A percentile compares a stretch with the other conserved stretches of the same genome.
phyloP scores from a whole-genome alignment of 1,140 invertebrate species.

The Drosophila oshimai region DNA sequence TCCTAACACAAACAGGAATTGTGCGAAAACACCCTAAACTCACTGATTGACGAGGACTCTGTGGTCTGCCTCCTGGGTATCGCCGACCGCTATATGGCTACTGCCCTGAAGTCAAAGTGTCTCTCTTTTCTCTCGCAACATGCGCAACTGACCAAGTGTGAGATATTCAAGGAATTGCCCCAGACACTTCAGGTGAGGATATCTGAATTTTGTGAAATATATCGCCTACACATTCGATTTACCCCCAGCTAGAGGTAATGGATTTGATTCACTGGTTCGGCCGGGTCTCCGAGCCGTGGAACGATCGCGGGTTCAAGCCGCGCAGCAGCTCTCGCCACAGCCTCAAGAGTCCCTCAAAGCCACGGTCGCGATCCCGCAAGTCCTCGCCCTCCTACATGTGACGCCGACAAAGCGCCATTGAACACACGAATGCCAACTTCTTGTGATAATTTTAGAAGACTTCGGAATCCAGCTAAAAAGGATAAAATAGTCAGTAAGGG shows the following conservation, averaged over 20 bases:
- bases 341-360: conserved; percentile 72
- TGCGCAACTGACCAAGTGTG: conserved; percentile 85
- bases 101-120: conserved; percentile 84
- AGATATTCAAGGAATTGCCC: conserved; percentile 86
- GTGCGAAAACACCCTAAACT: conserved; percentile 86
- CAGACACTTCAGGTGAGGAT: conserved; percentile 84
- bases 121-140: conserved; percentile 85
- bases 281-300: conserved; percentile 76
- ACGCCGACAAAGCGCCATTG: conserved; percentile 63
- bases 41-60: conserved; percentile 86
- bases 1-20: conserved; percentile 75
- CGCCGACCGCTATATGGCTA: conserved; percentile 87
- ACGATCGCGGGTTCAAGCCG: conserved; percentile 62
- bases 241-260: conserved; percentile 68
- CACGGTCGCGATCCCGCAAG: conserved; percentile 70
- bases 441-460: conserved; percentile 44
- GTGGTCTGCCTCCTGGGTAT: conserved; percentile 87
- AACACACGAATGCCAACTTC: conserved; percentile 49
- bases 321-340: conserved; percentile 66
- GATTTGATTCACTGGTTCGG: conserved; percentile 79
- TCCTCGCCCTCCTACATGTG: conserved; percentile 79
- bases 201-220: background rate
- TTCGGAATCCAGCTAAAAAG: conserved; percentile 16
- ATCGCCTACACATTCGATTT: no score
- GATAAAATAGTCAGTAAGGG: conserved; percentile 20